Evolutionary conservation across 1,140 invertebrate genomes (phyloP).

Genomic region (Caenorhabditis inopinata): DNA sequence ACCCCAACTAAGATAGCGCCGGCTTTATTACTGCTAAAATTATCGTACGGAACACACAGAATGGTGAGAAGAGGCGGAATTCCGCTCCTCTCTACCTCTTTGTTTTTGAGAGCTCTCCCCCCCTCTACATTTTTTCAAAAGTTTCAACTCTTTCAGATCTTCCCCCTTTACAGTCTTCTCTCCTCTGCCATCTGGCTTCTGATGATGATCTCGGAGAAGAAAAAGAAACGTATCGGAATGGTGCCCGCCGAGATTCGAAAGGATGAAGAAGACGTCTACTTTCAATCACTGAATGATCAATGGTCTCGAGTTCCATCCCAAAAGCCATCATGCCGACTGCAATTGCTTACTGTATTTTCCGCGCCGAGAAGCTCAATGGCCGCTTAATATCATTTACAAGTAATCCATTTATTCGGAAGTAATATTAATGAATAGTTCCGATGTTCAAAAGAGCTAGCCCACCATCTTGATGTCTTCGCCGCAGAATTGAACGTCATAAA

Average conservation of each 20-base stretch:
- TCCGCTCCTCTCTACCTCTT: too few species aligned
- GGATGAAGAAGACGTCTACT: constrained; percentile 15
- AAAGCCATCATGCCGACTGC: neutral
- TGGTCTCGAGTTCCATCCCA: neutral
- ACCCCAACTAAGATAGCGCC: too few species aligned
- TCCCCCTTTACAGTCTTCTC: neutral
- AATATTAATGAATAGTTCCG: too few species aligned
- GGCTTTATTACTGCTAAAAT: too few species aligned
- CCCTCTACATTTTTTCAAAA: too few species aligned
- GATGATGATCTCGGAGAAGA: constrained; percentile 22
- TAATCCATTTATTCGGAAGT: too few species aligned
- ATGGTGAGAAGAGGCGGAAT: too few species aligned
- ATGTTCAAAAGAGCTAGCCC: neutral
- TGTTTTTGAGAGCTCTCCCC: too few species aligned
- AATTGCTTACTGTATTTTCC: neutral
- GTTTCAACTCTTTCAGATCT: neutral
- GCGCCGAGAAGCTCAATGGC: neutral
- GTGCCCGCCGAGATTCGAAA: neutral
- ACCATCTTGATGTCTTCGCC: neutral
- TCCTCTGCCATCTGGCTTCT: neutral
- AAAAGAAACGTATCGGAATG: neutral
- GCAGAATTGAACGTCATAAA: neutral
- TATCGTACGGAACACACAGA: too few species aligned
- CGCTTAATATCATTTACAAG: neutral
- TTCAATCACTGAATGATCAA: neutral